These are phyloP conservation scores for Sinopyrophorus schimmeli DNA, from an alignment of 2,888 invertebrate genomes.

Conservation along the genomic window DNA sequence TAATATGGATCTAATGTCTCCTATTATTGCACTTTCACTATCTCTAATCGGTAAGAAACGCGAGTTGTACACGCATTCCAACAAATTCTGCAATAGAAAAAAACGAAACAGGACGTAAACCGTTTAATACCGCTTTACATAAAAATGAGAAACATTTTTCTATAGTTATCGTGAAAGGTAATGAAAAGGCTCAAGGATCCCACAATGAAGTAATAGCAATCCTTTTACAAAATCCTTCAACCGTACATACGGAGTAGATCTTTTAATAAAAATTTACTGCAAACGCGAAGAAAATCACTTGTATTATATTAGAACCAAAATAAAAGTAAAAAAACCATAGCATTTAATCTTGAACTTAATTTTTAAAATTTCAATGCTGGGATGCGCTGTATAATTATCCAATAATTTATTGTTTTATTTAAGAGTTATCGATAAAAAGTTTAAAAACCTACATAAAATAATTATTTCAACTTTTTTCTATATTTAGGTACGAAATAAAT, in stretches of 20 bases:
- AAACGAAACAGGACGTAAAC: slow-evolving; percentile 5
- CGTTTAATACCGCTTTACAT: background rate
- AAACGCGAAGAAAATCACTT: too few species aligned
- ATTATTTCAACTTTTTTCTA: too few species aligned
- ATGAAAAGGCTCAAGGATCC: slow-evolving; percentile 5
- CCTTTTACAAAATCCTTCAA: slow-evolving; percentile 1
- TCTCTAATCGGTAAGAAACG: background rate
- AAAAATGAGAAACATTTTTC: background rate
- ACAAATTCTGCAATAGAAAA: too few species aligned
- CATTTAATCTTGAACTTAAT: too few species aligned
- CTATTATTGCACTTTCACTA: slow-evolving; percentile 20
- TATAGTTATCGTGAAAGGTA: slow-evolving; percentile 1
- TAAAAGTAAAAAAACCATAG: too few species aligned
- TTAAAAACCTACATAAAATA: too few species aligned
- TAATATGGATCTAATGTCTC: slow-evolving; percentile 5
- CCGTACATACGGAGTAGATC: background rate
- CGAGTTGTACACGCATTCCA: background rate
- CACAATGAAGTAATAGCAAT: background rate
- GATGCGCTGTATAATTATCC: too few species aligned
- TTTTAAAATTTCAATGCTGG: too few species aligned
- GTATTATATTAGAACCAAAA: too few species aligned
- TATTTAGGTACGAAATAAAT: too few species aligned
- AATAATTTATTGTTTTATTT: too few species aligned
- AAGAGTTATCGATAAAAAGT: too few species aligned
- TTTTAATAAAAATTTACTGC: background rate